Base-by-base conservation (phyloP, 2,888 invertebrate genomes). In the Hirudinaria manillensis region DNA sequence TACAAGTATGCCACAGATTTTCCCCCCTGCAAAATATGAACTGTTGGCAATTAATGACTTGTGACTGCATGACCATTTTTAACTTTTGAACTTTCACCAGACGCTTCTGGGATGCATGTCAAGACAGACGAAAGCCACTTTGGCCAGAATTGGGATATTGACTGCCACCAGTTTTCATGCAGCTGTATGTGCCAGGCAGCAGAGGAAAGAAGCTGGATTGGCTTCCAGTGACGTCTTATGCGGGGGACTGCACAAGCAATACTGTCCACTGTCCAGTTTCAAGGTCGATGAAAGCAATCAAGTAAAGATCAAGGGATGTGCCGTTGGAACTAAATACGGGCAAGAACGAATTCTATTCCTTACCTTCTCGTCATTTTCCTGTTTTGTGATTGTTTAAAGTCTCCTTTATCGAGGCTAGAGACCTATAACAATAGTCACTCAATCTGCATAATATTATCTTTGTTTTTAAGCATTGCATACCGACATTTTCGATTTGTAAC, bases 161-260 rank as follows among this genome's bases (percentile, higher is more conserved):
- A 96, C 95, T 74, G 96, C 97, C 81, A 96, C 95, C 76, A 95
- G 95, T 80, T 94, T 97, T 88, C 96, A 97, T 87, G 97, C 96
- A 80, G 94, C 95, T 86, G 95, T 97, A 82, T 95, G 95, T 86
- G 95, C 96, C 77, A 90, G 97, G 79, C 94, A 94, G 83, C 95
- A 96, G 1, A n/a, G 70, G 13, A 70, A 65, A 21, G 38, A 53
- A 96, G 82, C 95, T 94, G 86, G 95, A 95, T 77, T 90, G 96
- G 79, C 94, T 94, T 83, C 95, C 95, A 3, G 79, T 76, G 45
- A 73, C 34, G 61, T 72, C 66, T 70, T 76, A 13, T 27, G 76
- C 71, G 78, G 78, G 71, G 78, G 72, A 65, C 55, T 55, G 65
- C 74, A 77, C 34, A 78, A 78, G 56, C 79, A 78, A 72, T 53